Base-by-base conservation (phyloP, 2,113 vertebrate species). In the Phalacrocorax aristotelis region DNA sequence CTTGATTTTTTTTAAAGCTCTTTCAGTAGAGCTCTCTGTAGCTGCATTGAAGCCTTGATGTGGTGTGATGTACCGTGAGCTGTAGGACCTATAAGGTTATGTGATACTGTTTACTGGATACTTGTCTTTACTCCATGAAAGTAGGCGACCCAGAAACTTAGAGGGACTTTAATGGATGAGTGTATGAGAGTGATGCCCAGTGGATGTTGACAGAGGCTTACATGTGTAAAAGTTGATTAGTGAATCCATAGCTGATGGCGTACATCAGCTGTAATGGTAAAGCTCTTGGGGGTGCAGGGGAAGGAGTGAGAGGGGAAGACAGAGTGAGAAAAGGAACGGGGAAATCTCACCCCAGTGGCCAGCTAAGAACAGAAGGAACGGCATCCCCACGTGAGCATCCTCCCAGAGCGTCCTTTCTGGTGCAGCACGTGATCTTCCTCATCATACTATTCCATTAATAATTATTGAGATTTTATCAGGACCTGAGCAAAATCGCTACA, bases 181-280 rank as follows among this genome's bases (percentile, higher is more conserved):
- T 36, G 9, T 30, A 7, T 38, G 11, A 20, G 40, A 36, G 19
- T 8, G 51, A n/a, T 54, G 62, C 26, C 34, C 38, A 19, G 6
- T 0, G 4, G 68, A 3, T 60, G 57, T 9, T 48, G 64, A 70
- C 57, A 26, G 48, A 36, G 69, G 26, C 42, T 58, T 32, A 18
- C 3, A 0, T 11, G 42, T 2, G 1, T 51, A 5, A 7, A 55
- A 62, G 36, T n/a, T 58, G 11, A 19, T 68, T 29, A 10, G 51
- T 52, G 42, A 32, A 20, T 51, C 68, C 0, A 1, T 55, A 68
- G n/a, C 18, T 74, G 54, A 25, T 30, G 66, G 22, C 22, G 6
- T 34, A 12, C 22, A 0, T 44, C 20, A 21, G 3, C 18, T 54
- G 13, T 26, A 20, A 23, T 5, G 36, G 48, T 38, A n/a, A 58